These are phyloP conservation scores for Lagothrix lagotricha DNA, from an alignment of 2,797 vertebrate species.

Conservation along the genomic window DNA sequence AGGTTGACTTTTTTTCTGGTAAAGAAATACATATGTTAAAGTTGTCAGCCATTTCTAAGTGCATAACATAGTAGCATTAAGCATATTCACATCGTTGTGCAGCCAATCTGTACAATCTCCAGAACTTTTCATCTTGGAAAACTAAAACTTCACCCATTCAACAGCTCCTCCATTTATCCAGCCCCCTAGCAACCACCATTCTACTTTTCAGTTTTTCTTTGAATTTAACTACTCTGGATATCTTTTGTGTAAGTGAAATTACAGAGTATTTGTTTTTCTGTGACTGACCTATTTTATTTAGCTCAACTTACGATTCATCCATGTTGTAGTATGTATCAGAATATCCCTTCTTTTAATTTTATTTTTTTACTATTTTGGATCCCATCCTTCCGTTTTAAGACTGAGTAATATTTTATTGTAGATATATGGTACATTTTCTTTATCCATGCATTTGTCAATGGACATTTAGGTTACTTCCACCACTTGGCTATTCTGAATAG, in stretches of 20 bases:
- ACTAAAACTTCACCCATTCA: not conserved
- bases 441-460: not conserved
- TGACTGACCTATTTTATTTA: slow-evolving; percentile 2
- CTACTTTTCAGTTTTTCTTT: not conserved
- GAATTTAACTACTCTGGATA: not conserved
- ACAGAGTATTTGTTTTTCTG: not conserved
- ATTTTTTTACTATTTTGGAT: not conserved
- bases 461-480: not conserved
- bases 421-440: not conserved
- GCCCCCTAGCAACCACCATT: not conserved
- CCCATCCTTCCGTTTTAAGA: not conserved
- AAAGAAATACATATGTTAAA: not conserved
- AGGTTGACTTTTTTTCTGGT: not conserved
- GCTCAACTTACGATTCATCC: not conserved
- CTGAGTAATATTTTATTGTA: not conserved
- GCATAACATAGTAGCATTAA: not conserved
- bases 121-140: not conserved
- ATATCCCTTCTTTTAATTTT: not conserved
- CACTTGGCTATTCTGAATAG: not conserved
- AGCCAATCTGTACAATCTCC: not conserved
- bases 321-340: not conserved
- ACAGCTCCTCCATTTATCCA: rapidly evolving
- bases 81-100: not conserved
- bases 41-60: not conserved
- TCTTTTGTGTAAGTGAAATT: not conserved